Evolutionary conservation across 2,113 vertebrate species (phyloP).

Genomic region (Semicossyphus pulcher): DNA sequence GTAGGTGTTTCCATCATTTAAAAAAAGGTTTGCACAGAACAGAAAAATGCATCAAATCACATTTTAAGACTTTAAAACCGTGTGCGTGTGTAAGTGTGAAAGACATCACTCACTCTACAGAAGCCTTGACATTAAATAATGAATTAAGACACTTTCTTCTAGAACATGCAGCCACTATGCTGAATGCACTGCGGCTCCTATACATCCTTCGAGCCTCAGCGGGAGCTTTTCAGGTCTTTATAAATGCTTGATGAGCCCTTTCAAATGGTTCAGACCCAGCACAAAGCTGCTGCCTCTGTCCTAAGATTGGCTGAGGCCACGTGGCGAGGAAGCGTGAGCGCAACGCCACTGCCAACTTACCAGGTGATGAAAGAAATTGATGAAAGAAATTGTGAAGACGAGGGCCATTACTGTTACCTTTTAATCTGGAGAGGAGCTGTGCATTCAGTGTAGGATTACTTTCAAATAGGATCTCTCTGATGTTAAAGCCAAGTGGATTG

Average conservation of each 20-base stretch:
- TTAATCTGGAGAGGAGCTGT: constrained; percentile 47
- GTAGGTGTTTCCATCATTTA: too few species aligned
- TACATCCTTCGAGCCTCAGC: constrained; percentile 59
- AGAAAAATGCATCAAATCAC: too few species aligned
- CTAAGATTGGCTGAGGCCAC: constrained; percentile 50
- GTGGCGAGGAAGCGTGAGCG: constrained; percentile 41
- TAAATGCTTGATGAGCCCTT: constrained; percentile 75
- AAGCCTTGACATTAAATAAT: constrained; percentile 48
- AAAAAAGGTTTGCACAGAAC: too few species aligned
- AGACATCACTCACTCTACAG: background rate
- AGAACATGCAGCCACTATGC: constrained; percentile 6
- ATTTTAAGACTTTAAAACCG: too few species aligned
- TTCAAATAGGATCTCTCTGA: constrained; percentile 48
- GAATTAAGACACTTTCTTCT: constrained; percentile 20
- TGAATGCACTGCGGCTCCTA: constrained; percentile 36
- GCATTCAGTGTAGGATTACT: constrained; percentile 47
- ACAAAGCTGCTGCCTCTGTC: constrained; percentile 65
- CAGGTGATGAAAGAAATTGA: constrained; percentile 61
- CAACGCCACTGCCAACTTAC: constrained; percentile 37
- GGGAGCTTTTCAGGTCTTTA: constrained; percentile 68
- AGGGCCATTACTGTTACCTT: constrained; percentile 53
- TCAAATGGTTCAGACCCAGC: constrained; percentile 59
- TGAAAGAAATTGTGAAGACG: constrained; percentile 51
- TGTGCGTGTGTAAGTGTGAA: too few species aligned
- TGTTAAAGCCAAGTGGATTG: constrained; percentile 27